Conservation (phyloP, 2,113 vertebrate genomes). For the Sciurus niger region DNA sequence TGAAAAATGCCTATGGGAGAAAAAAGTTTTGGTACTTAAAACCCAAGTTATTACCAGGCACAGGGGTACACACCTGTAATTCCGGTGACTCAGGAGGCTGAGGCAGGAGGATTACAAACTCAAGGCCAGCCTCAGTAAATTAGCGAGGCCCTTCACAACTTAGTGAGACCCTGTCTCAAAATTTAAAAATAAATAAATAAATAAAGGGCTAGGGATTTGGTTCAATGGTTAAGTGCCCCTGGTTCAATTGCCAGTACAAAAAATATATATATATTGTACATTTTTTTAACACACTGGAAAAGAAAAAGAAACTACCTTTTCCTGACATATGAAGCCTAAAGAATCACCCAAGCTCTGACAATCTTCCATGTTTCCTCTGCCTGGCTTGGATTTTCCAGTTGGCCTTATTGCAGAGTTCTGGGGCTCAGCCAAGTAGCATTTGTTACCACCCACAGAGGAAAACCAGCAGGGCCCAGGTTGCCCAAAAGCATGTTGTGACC, state of each 20-base stretch:
- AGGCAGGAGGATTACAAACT: too few relatives aligned
- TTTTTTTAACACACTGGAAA: not conserved
- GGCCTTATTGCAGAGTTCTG: not conserved
- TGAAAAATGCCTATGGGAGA: not conserved
- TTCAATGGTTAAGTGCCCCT: too few relatives aligned
- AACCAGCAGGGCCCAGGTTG: not conserved
- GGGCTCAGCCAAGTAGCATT: not conserved
- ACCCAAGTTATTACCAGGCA: not conserved
- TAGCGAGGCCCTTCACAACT: too few relatives aligned
- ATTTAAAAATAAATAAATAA: too few relatives aligned
- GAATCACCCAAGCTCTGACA: not conserved
- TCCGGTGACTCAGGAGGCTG: too few relatives aligned
- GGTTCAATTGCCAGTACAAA: too few relatives aligned
- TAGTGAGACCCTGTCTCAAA: too few relatives aligned
- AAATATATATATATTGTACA: too few relatives aligned
- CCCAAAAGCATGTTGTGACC: not conserved
- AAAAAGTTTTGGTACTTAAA: conserved; percentile 1
- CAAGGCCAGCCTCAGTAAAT: too few relatives aligned
- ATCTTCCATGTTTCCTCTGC: not conserved
- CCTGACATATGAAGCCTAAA: not conserved
- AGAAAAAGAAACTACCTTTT: not conserved
- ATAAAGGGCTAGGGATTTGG: too few relatives aligned
- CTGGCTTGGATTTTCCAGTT: too few relatives aligned
- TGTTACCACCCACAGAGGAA: not conserved
- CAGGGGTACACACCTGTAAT: too few relatives aligned